Percentiles rank a stretch among this genome's conserved stretches.
Conservation (phyloP, 2,113 vertebrate species). For the Microcebus ravelobensis region DNA sequence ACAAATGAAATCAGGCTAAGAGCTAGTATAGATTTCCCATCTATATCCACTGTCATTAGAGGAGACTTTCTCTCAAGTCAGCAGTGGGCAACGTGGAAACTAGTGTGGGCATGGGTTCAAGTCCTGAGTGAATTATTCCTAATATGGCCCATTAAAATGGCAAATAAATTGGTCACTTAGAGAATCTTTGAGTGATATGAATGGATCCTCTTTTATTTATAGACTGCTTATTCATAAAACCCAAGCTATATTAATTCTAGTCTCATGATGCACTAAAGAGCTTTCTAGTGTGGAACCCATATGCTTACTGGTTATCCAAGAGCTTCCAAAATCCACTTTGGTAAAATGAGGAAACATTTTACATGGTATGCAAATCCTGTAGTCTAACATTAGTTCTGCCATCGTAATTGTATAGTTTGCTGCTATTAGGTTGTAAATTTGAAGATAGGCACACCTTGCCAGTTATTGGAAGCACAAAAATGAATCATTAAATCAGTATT, state of each 20-base stretch:
- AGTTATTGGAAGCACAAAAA: constrained; percentile 35
- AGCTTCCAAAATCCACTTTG: constrained; percentile 14
- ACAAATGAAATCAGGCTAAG: background rate
- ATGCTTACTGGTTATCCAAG: constrained; percentile 15
- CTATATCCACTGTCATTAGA: background rate
- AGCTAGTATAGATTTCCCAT: background rate
- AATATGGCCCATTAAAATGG: background rate
- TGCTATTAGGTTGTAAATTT: constrained; percentile 59
- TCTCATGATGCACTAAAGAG: background rate
- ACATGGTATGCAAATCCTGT: background rate
- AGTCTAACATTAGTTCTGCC: background rate
- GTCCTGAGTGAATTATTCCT: constrained; percentile 19
- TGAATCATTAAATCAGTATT: constrained; percentile 45
- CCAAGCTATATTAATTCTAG: background rate
- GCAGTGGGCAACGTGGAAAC: background rate
- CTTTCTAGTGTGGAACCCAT: background rate
- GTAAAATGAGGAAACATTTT: constrained; percentile 37
- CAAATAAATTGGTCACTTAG: background rate
- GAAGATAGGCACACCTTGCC: background rate
- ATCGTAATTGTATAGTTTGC: constrained; percentile 19
- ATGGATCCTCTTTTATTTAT: constrained; percentile 19
- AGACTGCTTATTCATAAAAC: constrained; percentile 45
- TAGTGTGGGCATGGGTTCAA: background rate
- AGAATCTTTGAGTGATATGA: background rate
- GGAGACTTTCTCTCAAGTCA: background rate